Percentiles rank a stretch among this genome's conserved stretches.
These are phyloP conservation scores for Palaemon carinicauda DNA, from an alignment of 1,140 invertebrate species.

Conservation along the genomic window DNA sequence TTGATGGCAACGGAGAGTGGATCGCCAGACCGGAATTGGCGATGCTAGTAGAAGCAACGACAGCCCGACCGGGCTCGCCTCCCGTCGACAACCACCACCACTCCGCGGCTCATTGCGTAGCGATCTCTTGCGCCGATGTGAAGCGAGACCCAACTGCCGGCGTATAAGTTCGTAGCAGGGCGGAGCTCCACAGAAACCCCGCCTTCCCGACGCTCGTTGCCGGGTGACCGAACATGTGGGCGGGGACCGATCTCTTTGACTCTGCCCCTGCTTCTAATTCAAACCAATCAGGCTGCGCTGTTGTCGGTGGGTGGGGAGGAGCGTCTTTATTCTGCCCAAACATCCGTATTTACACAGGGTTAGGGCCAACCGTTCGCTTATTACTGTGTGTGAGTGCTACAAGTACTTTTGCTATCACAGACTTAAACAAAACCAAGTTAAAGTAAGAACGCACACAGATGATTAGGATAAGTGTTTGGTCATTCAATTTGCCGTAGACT, in stretches of 20 bases:
- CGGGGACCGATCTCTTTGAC: neutral
- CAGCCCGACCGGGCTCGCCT: too few species aligned
- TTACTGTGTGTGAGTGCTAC: slow-evolving; percentile 58
- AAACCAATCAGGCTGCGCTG: neutral
- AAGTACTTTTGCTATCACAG: slow-evolving; percentile 60
- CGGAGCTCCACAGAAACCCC: neutral
- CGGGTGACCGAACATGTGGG: slow-evolving; percentile 1
- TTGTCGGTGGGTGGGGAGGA: neutral
- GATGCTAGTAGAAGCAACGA: too few species aligned
- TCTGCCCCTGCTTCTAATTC: neutral
- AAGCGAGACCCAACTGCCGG: too few species aligned
- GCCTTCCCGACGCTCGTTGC: neutral
- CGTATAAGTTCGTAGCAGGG: neutral
- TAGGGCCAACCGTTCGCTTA: slow-evolving; percentile 58
- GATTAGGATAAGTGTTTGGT: slow-evolving; percentile 61
- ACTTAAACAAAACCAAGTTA: slow-evolving; percentile 60
- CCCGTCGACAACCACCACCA: too few species aligned
- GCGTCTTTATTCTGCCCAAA: slow-evolving; percentile 46
- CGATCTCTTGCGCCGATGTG: too few species aligned
- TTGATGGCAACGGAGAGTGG: too few species aligned
- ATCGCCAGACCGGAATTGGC: too few species aligned
- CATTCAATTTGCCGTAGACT: slow-evolving; percentile 59
- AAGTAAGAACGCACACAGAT: slow-evolving; percentile 59
- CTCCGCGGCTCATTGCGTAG: too few species aligned
- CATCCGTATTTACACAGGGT: slow-evolving; percentile 60